Conservation (phyloP, 2,113 vertebrate species). For the Procapra przewalskii region DNA sequence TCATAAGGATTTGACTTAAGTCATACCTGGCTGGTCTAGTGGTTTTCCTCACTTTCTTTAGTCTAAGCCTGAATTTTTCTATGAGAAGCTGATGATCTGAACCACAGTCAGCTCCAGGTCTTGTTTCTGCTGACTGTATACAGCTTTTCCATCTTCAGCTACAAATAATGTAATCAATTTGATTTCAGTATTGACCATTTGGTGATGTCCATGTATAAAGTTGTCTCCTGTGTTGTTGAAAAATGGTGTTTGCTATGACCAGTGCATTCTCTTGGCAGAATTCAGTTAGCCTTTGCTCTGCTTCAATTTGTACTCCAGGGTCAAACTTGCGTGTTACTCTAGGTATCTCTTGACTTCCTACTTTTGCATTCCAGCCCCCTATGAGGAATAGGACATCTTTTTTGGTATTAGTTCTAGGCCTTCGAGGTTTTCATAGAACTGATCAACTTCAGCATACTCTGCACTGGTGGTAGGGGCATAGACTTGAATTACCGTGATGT, state of each 20-base stretch:
- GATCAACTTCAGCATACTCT: background rate
- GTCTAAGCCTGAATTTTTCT: background rate
- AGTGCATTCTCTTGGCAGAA: background rate
- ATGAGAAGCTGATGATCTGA: background rate
- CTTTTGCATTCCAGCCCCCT: background rate
- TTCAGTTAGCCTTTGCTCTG: background rate
- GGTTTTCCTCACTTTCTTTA: background rate
- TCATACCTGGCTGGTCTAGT: background rate
- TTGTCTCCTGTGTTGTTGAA: rapidly evolving
- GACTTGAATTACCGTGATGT: background rate
- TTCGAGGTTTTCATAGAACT: background rate
- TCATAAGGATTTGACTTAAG: background rate
- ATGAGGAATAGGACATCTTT: background rate
- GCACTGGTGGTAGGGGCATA: background rate
- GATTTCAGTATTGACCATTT: background rate
- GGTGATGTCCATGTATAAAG: background rate
- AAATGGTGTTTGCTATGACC: background rate
- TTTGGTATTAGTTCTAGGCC: background rate
- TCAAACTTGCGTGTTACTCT: background rate
- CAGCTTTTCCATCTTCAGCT: background rate
- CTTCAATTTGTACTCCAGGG: background rate
- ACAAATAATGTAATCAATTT: background rate
- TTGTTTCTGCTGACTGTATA: background rate
- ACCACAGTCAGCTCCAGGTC: background rate
- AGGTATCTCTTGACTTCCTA: background rate